Evolutionary conservation across 2,797 vertebrate genomes (phyloP).

Genomic region (Esox lucius): DNA sequence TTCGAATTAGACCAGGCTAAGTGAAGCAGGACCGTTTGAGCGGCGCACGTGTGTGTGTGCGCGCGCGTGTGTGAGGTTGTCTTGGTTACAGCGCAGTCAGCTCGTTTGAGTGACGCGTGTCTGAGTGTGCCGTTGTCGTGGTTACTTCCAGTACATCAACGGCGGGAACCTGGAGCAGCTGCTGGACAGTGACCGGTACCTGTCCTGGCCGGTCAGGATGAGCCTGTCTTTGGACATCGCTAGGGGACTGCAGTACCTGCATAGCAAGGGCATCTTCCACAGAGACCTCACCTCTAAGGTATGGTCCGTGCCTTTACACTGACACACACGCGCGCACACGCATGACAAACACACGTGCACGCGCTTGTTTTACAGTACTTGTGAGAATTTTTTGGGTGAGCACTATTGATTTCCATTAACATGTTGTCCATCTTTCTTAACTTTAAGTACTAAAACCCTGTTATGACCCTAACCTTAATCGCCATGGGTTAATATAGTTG

Average conservation of each 20-base stretch:
- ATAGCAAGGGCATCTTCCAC: constrained; percentile 95
- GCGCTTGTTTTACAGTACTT: too few relatives aligned
- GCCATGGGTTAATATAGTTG: too few relatives aligned
- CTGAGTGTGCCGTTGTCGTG: not conserved
- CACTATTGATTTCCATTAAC: not conserved
- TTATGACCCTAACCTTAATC: too few relatives aligned
- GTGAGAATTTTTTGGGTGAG: too few relatives aligned
- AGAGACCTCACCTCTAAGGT: constrained; percentile 97
- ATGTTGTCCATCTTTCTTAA: too few relatives aligned
- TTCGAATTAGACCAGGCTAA: not conserved
- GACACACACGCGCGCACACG: not conserved
- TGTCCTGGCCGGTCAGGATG: constrained; percentile 84
- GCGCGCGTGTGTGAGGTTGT: constrained; percentile 30
- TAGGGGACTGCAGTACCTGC: constrained; percentile 86
- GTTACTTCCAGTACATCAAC: constrained; percentile 85
- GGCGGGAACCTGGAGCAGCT: constrained; percentile 96
- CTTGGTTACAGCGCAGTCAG: constrained; percentile 22
- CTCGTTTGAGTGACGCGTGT: not conserved
- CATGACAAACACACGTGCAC: constrained; percentile 6
- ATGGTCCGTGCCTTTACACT: constrained; percentile 5
- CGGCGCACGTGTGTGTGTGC: constrained; percentile 16
- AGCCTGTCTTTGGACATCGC: constrained; percentile 88
- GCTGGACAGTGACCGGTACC: constrained; percentile 81
- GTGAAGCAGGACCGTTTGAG: not conserved
- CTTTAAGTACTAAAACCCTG: too few relatives aligned